Evolutionary conservation across 2,888 invertebrate genomes (phyloP).

Genomic region (Eudemis profundana): DNA sequence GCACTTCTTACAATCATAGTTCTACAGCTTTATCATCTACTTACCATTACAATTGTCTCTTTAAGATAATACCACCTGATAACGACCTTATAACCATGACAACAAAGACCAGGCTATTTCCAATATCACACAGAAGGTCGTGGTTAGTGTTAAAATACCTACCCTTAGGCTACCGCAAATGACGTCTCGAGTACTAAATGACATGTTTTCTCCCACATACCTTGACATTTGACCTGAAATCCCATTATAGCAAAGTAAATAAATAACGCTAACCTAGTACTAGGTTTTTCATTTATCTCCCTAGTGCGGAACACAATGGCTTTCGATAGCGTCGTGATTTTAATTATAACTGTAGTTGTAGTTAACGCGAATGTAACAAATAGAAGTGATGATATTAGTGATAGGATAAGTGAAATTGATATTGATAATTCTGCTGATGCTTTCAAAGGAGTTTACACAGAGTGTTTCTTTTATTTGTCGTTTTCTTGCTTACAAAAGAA

Average conservation of each 20-base stretch:
- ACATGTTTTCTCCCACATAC: conserved; percentile 67
- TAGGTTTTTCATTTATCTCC: conserved; percentile 65
- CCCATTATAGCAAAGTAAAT: conserved; percentile 73
- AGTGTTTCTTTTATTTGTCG: conserved; percentile 85
- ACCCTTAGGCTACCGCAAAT: conserved; percentile 53
- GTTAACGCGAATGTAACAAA: conserved; percentile 52
- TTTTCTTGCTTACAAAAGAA: conserved; percentile 85
- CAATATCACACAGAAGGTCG: conserved; percentile 4
- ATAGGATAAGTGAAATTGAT: conserved; percentile 40
- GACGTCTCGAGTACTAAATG: conserved; percentile 57
- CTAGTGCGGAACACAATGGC: conserved; percentile 57
- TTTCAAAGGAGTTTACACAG: conserved; percentile 81
- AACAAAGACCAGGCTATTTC: background rate
- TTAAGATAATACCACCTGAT: background rate
- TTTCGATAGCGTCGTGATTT: conserved; percentile 54
- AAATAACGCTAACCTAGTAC: conserved; percentile 65
- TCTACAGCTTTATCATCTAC: conserved; percentile 12
- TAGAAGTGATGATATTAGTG: conserved; percentile 38
- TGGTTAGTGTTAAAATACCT: conserved; percentile 19
- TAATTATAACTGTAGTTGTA: conserved; percentile 49
- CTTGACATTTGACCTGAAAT: conserved; percentile 67
- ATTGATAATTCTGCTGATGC: conserved; percentile 63
- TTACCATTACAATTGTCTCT: conserved; percentile 15
- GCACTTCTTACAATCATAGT: background rate
- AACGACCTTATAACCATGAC: background rate